These are phyloP conservation scores for Pygoscelis antarcticus DNA, from an alignment of 2,113 vertebrate species.

Conservation along the genomic window DNA sequence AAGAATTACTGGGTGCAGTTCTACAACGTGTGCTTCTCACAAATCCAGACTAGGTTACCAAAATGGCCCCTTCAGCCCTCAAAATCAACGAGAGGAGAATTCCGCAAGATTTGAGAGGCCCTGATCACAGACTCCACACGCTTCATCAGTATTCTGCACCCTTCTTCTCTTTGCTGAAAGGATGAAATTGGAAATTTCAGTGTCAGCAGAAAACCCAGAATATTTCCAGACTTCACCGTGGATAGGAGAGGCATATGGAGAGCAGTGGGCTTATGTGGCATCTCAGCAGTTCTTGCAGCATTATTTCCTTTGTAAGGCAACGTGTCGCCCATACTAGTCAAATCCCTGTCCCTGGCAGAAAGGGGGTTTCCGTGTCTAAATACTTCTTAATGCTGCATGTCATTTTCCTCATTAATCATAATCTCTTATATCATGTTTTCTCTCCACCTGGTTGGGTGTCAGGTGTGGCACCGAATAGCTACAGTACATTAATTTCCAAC, in stretches of 20 bases:
- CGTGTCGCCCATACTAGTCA: fast-evolving
- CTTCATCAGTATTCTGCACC: neutral
- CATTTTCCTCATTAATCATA: slow-evolving; percentile 32
- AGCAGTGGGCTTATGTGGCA: neutral
- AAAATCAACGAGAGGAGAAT: neutral
- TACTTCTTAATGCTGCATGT: neutral
- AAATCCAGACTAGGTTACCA: neutral
- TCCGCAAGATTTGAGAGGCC: neutral
- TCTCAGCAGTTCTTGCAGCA: neutral
- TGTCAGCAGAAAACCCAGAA: slow-evolving; percentile 1
- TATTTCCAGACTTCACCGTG: neutral
- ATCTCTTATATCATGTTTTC: neutral
- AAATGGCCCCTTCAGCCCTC: neutral
- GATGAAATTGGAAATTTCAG: neutral
- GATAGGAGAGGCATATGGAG: neutral
- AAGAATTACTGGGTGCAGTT: neutral
- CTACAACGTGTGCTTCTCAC: neutral
- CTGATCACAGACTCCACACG: fast-evolving
- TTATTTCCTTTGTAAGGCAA: neutral
- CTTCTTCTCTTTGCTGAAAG: neutral
- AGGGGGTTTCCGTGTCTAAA: neutral
- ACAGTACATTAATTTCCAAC: slow-evolving; percentile 54
- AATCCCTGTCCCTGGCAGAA: neutral
- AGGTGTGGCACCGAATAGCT: slow-evolving; percentile 39
- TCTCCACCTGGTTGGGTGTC: slow-evolving; percentile 31